phyloP scores from a whole-genome alignment of 2,888 invertebrate genomes.

The Tetranychus truncatus region DNA sequence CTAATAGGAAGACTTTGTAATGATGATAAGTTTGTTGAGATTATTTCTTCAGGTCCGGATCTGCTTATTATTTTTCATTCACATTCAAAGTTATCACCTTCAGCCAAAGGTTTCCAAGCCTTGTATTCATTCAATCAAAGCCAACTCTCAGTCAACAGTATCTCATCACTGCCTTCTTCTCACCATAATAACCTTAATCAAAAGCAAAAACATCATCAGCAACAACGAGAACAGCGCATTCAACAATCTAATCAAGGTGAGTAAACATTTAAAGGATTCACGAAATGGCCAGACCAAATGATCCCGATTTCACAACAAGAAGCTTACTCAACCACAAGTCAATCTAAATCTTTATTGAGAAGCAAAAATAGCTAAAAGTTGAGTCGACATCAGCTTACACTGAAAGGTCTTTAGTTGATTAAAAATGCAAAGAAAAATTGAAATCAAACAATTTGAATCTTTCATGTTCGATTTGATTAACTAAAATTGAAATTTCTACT shows the following conservation, averaged over 20 bases:
- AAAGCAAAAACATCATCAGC: neutral
- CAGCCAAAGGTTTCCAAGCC: conserved; percentile 3
- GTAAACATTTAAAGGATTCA: neutral
- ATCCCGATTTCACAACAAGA: too few species aligned
- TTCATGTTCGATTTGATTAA: neutral
- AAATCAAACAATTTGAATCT: neutral
- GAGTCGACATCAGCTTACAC: too few species aligned
- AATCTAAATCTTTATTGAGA: too few species aligned
- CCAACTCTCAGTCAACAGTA: neutral
- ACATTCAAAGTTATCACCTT: neutral
- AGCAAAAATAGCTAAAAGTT: too few species aligned
- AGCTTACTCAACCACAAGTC: too few species aligned
- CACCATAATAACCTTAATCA: neutral
- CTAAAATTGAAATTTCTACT: neutral
- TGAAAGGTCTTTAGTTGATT: too few species aligned
- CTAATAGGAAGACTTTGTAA: conserved; percentile 64
- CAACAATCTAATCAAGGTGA: neutral
- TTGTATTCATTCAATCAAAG: neutral
- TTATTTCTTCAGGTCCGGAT: conserved; percentile 59
- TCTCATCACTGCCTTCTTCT: neutral
- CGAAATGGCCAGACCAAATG: too few species aligned
- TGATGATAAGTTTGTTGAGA: conserved; percentile 52
- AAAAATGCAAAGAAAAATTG: too few species aligned
- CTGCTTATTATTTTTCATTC: conserved; percentile 52
- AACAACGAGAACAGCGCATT: neutral